Evolutionary conservation across 1,140 invertebrate species (phyloP).

Genomic region (Drosophila lacertosa): DNA sequence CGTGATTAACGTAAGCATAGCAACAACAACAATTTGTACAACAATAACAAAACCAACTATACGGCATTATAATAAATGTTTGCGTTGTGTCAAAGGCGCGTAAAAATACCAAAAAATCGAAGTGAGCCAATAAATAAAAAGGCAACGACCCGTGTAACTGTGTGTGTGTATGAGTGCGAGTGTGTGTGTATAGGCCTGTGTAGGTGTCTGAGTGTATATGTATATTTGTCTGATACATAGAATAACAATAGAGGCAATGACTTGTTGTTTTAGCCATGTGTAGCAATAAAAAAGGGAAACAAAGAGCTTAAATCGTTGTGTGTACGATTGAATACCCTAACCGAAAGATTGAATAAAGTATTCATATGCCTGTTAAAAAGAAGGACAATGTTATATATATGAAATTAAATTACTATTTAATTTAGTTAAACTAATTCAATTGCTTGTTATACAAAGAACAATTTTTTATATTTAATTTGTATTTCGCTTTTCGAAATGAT

Average conservation of each 20-base stretch:
- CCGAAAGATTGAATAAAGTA: background rate
- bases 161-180: conserved; percentile 16
- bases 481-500: too few relatives aligned
- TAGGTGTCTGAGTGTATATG: background rate
- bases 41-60: conserved; percentile 36
- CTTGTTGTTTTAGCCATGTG: conserved; percentile 19
- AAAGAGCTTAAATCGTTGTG: background rate
- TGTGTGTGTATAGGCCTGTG: background rate
- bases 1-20: conserved; percentile 37
- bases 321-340: background rate
- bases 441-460: too few relatives aligned
- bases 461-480: too few relatives aligned
- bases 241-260: conserved; percentile 14
- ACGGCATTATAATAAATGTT: conserved; percentile 32
- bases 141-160: conserved; percentile 25
- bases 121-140: conserved; percentile 41
- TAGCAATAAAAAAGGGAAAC: background rate
- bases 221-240: conserved; percentile 9
- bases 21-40: conserved; percentile 12
- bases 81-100: conserved; percentile 32
- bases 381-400: too few relatives aligned
- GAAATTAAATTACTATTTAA: too few relatives aligned
- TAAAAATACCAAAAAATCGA: conserved; percentile 53
- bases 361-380: background rate
- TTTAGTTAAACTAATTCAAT: too few relatives aligned